phyloP scores from a whole-genome alignment of 2,888 invertebrate species.

The Drosophila koepferae region DNA sequence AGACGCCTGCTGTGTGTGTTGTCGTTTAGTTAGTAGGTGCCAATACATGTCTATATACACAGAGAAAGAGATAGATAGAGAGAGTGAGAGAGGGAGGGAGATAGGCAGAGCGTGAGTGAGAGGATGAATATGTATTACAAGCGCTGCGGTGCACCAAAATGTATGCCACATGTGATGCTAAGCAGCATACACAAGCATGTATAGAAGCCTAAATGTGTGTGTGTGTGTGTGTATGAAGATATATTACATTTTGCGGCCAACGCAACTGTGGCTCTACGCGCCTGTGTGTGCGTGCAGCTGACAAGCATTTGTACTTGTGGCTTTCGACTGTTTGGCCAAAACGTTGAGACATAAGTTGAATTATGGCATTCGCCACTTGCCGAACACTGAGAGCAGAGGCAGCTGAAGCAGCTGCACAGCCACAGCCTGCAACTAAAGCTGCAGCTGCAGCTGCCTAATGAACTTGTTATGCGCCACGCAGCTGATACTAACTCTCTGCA shows the following conservation, averaged over 20 bases:
- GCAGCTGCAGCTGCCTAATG: slow-evolving; percentile 49
- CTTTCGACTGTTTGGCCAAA: slow-evolving; percentile 46
- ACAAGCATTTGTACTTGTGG: slow-evolving; percentile 74
- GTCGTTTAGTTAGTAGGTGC: slow-evolving; percentile 52
- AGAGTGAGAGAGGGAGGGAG: neutral
- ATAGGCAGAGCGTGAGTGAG: neutral
- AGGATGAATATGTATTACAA: slow-evolving; percentile 32
- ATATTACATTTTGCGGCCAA: slow-evolving; percentile 60
- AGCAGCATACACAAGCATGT: slow-evolving; percentile 31
- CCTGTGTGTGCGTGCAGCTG: slow-evolving; percentile 27
- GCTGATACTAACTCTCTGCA: slow-evolving; percentile 13
- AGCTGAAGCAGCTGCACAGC: slow-evolving; percentile 3
- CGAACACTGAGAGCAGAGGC: slow-evolving; percentile 29
- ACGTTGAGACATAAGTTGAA: slow-evolving; percentile 53
- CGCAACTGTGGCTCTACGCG: slow-evolving; percentile 18
- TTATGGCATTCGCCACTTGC: slow-evolving; percentile 60
- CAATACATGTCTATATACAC: slow-evolving; percentile 38
- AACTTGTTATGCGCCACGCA: slow-evolving; percentile 41
- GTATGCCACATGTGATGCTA: slow-evolving; percentile 60
- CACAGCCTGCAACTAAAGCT: slow-evolving; percentile 2
- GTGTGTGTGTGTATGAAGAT: slow-evolving; percentile 53
- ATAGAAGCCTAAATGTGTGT: slow-evolving; percentile 1
- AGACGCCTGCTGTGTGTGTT: slow-evolving; percentile 41
- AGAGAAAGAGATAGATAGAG: slow-evolving; percentile 13
- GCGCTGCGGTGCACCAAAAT: slow-evolving; percentile 66